Evolutionary conservation across 2,888 invertebrate species (phyloP).

Genomic region (Eledone cirrhosa): DNA sequence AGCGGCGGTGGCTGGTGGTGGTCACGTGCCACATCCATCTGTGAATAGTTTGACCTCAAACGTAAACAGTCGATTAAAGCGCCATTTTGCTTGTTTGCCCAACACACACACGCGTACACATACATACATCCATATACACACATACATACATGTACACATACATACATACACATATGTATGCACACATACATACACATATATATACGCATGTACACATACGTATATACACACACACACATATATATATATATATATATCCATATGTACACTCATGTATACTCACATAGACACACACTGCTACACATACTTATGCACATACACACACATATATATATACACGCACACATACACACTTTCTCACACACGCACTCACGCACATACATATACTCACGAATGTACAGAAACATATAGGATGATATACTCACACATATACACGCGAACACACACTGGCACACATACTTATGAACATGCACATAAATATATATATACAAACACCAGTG

Average conservation of each 20-base stretch:
- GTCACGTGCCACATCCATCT: no score
- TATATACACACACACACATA: neutral
- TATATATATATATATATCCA: neutral
- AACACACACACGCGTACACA: no score
- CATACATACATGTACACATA: neutral
- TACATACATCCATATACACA: neutral
- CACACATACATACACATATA: neutral
- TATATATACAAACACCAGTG: no score
- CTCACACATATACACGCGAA: neutral
- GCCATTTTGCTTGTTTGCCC: no score
- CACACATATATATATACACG: neutral
- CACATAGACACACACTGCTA: neutral
- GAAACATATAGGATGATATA: neutral
- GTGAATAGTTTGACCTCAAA: no score
- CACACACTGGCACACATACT: neutral
- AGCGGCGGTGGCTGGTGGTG: no score
- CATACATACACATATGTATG: neutral
- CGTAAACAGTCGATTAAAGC: no score
- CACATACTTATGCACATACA: neutral
- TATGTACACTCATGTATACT: neutral
- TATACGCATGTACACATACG: neutral
- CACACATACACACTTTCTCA: neutral
- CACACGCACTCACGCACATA: no score
- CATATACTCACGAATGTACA: neutral
- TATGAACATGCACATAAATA: neutral